A percentile compares a stretch with the other conserved stretches of the same genome.
Conservation (phyloP, 2,113 vertebrate species). For the Syngnathus typhle region DNA sequence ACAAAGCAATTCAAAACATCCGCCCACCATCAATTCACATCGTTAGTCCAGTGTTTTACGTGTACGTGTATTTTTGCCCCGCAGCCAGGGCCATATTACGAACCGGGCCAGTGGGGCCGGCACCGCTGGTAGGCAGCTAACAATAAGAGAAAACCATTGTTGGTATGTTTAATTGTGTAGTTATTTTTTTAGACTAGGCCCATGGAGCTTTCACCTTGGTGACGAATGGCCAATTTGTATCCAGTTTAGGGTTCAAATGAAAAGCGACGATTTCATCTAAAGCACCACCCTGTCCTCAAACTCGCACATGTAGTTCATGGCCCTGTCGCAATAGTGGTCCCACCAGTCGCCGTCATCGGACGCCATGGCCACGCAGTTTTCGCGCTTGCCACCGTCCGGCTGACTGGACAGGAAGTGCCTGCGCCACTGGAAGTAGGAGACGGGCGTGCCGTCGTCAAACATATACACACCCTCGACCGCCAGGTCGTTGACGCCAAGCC, state of each 20-base stretch:
- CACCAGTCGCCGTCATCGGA: conserved; percentile 89
- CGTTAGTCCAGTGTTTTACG: too few relatives aligned
- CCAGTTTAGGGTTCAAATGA: neutral
- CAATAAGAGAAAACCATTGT: neutral
- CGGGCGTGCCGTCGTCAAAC: conserved; percentile 78
- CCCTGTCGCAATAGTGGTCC: conserved; percentile 85
- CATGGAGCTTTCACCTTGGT: neutral
- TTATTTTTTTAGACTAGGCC: neutral
- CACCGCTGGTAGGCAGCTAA: neutral
- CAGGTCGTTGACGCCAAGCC: conserved; percentile 84
- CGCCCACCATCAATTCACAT: too few relatives aligned
- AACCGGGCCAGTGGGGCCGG: too few relatives aligned
- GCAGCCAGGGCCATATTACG: too few relatives aligned
- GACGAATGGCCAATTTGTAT: neutral
- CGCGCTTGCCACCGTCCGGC: conserved; percentile 80
- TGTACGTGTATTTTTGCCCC: too few relatives aligned
- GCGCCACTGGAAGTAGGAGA: conserved; percentile 85
- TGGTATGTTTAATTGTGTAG: neutral
- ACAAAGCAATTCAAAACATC: too few relatives aligned
- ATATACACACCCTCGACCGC: conserved; percentile 79
- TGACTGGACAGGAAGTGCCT: conserved; percentile 80
- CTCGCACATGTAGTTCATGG: conserved; percentile 85
- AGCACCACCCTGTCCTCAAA: conserved; percentile 70
- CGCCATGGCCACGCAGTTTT: conserved; percentile 87
- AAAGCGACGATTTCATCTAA: conserved; percentile 10